Evolutionary conservation across 2,797 vertebrate species (phyloP).

Genomic region (Pangasius sanitwongsei): DNA sequence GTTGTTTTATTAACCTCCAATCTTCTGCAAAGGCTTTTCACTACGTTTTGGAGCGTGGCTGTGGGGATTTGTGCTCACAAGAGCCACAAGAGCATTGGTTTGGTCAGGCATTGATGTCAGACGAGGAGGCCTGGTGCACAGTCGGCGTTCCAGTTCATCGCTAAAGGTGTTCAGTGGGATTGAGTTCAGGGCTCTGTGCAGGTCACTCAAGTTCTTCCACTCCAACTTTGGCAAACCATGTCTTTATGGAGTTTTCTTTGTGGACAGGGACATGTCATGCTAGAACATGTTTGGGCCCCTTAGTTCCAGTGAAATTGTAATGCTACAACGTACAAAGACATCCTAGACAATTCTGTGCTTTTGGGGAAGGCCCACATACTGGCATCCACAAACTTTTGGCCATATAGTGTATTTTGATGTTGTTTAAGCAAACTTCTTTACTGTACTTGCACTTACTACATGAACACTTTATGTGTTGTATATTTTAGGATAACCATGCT

Average conservation of each 20-base stretch:
- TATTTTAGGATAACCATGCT: conserved; percentile 33
- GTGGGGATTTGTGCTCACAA: background rate
- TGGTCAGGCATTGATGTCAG: background rate
- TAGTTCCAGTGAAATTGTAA: background rate
- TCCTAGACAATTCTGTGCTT: background rate
- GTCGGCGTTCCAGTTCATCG: background rate
- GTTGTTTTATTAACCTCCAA: background rate
- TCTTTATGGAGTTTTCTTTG: background rate
- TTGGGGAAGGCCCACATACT: background rate
- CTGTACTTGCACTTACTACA: background rate
- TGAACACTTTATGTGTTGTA: background rate
- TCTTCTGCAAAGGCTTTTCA: background rate
- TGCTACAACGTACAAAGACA: background rate
- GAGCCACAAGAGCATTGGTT: background rate
- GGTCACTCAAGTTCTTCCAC: background rate
- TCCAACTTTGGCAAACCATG: background rate
- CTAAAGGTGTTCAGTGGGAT: background rate
- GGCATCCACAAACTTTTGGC: background rate
- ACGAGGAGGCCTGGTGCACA: background rate
- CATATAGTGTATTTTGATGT: background rate
- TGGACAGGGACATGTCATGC: background rate
- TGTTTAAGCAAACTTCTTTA: background rate
- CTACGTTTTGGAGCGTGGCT: background rate
- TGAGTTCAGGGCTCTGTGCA: background rate
- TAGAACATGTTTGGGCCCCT: background rate